Conservation (phyloP, 2,797 vertebrate species). For the Tympanoctomys barrerae region DNA sequence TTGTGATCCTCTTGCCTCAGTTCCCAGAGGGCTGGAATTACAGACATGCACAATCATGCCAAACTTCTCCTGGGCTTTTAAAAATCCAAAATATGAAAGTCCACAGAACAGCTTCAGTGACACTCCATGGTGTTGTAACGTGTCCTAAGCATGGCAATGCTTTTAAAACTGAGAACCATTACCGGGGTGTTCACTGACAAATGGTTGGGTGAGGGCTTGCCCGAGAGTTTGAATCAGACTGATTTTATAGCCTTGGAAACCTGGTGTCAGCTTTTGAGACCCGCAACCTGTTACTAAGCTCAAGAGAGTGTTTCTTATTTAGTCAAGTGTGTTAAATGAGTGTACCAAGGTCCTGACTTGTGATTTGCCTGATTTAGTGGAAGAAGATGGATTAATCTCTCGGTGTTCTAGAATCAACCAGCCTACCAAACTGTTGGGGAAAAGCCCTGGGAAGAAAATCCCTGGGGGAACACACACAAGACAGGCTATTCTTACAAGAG, state of each 20-base stretch:
- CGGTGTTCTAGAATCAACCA: neutral
- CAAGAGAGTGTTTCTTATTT: neutral
- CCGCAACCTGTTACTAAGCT: neutral
- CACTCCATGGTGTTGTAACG: neutral
- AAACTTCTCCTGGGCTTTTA: neutral
- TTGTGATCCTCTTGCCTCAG: neutral
- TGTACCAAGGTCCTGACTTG: neutral
- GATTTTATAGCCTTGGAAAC: neutral
- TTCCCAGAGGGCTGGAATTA: neutral
- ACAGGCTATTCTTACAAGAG: neutral
- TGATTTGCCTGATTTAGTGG: neutral
- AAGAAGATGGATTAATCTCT: neutral
- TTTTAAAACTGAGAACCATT: neutral
- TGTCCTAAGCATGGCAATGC: neutral
- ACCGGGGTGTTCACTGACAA: neutral
- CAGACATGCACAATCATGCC: neutral
- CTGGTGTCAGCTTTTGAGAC: neutral
- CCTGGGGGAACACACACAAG: neutral
- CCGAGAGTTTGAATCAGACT: too few relatives aligned
- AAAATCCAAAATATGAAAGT: neutral
- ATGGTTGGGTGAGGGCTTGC: neutral
- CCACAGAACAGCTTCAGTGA: neutral
- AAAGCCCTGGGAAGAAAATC: neutral
- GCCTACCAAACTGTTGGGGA: neutral
- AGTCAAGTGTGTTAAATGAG: neutral